Evolutionary conservation across 2,797 vertebrate species (phyloP), one percentile per base, ranked within the genome.

Genomic region (Columba guinea): DNA sequence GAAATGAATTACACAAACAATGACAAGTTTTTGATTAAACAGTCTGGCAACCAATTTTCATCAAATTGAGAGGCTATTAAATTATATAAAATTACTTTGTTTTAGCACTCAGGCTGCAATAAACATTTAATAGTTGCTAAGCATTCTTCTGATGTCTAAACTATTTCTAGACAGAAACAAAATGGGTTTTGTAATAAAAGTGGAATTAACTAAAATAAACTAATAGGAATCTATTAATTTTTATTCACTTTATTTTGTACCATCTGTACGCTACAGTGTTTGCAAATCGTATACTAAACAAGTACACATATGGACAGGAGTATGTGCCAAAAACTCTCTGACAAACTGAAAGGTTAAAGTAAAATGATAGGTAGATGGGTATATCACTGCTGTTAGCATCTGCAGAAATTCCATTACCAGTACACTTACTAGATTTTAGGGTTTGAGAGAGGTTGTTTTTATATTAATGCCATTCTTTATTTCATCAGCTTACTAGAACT

Each of bases 11-110:
- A n/a, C 65, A 75, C 34, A 86, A 84, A 84, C 46, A 94, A 70
- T 37, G 34, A 84, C 26, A 91, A 65, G 48, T 67, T 78, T 93
- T 94, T 94, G 20, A 94, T 95, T 95, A 87, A 94, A 79, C 34
- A 94, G 82, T 91, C 80, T 90, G 83, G 52, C 37, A 94, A 92
- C 18, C 7, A 90, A 83, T 95, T 94, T 95, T 84, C 69, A 68
- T 89, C 88, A 87, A 85, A 73, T 39, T 75, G 52, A 68, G 78
- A 76, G 63, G 39, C 59, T 84, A 59, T 91, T 92, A 96, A 94
- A 91, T 89, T 91, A 59, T 34, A 93, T 62, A 86, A 35, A 68
- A 93, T 91, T 90, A 93, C 35, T 92, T 55, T 79, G 32, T 35
- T 78, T 85, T 81, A 71, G 21, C 24, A 64, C 17, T 81, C 5